Evolutionary conservation across 2,888 invertebrate genomes (phyloP).

Genomic region (Luperina testacea): DNA sequence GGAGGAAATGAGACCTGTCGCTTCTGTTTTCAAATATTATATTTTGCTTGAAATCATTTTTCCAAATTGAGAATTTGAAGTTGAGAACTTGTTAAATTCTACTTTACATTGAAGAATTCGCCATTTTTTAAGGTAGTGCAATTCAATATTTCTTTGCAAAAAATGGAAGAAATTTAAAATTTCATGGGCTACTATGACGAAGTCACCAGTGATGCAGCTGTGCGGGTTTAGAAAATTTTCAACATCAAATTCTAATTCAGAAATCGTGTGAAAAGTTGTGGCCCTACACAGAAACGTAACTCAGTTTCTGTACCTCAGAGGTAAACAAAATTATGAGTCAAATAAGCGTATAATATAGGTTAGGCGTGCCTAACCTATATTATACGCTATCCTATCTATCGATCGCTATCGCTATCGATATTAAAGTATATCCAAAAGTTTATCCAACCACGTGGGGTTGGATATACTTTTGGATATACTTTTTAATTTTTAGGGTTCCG

Average conservation of each 20-base stretch:
- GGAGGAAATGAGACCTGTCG: constrained; percentile 42
- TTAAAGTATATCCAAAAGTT: no score
- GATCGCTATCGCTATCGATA: no score
- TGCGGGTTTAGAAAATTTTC: not conserved
- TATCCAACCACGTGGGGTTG: no score
- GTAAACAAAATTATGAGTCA: not conserved
- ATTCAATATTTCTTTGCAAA: not conserved
- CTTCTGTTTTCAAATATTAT: constrained; percentile 24
- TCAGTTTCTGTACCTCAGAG: not conserved
- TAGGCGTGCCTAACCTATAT: no score
- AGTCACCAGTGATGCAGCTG: not conserved
- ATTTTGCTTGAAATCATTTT: constrained; percentile 17
- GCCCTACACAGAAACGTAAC: not conserved
- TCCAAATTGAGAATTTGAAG: not conserved
- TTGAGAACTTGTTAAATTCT: not conserved
- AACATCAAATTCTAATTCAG: not conserved
- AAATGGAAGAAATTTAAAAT: not conserved
- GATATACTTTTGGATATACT: no score
- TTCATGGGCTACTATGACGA: not conserved
- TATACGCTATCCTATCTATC: no score
- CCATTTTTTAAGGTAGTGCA: no score
- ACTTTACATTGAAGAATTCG: not conserved
- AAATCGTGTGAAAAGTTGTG: not conserved
- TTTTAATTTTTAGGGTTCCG: no score
- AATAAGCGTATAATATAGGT: not conserved